phyloP scores from a whole-genome alignment of 2,888 invertebrate species.

The Idaea aversata region DNA sequence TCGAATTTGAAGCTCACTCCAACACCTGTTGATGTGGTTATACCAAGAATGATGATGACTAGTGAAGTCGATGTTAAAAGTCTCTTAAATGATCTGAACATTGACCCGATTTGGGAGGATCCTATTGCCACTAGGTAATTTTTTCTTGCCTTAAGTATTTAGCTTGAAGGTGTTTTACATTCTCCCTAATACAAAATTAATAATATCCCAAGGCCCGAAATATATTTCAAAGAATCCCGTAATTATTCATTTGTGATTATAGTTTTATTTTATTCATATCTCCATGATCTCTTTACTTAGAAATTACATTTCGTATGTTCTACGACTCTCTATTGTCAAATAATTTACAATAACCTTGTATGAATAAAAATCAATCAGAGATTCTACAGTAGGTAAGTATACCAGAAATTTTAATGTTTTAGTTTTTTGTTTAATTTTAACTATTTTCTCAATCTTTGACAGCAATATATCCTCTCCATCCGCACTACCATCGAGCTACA shows the following conservation, averaged over 20 bases:
- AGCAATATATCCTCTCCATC: slow-evolving; percentile 33
- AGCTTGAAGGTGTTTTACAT: neutral
- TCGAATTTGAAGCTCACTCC: slow-evolving; percentile 31
- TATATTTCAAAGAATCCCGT: too few species aligned
- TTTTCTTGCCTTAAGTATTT: neutral
- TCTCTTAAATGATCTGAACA: slow-evolving; percentile 32
- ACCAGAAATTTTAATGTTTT: neutral
- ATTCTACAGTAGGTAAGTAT: too few species aligned
- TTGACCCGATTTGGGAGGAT: slow-evolving; percentile 34
- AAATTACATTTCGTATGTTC: too few species aligned
- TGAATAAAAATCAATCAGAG: too few species aligned
- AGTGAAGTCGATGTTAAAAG: slow-evolving; percentile 34
- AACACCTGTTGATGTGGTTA: slow-evolving; percentile 37
- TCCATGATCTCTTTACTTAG: too few species aligned
- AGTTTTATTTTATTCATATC: too few species aligned
- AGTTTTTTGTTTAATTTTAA: too few species aligned
- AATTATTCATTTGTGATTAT: too few species aligned
- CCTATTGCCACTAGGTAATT: slow-evolving; percentile 35
- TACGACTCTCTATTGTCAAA: too few species aligned
- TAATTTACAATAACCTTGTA: too few species aligned
- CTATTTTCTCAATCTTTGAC: slow-evolving; percentile 8
- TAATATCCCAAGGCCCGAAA: too few species aligned
- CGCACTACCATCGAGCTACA: slow-evolving; percentile 28
- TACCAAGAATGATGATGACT: slow-evolving; percentile 36
- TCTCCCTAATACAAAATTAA: too few species aligned